A percentile compares a stretch with the other conserved stretches of the same genome.
Evolutionary conservation across 2,113 vertebrate genomes (phyloP).

Genomic region (Tragelaphus imberbis): DNA sequence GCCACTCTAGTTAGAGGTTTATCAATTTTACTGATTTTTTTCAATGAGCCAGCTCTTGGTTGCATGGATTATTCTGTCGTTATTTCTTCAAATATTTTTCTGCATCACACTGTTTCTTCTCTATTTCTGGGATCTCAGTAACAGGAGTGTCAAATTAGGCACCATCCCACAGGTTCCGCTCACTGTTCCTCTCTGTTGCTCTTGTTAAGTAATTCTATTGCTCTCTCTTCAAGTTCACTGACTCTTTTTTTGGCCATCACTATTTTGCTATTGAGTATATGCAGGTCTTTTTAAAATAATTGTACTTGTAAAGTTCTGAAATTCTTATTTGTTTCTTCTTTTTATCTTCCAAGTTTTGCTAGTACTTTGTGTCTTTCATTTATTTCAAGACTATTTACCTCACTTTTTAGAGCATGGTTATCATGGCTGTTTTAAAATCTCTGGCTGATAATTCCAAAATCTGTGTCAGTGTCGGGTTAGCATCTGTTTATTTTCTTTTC

Average conservation of each 20-base stretch:
- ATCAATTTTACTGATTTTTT: background rate
- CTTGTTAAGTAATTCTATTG: background rate
- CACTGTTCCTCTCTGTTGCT: background rate
- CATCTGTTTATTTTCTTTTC: background rate
- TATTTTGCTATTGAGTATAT: background rate
- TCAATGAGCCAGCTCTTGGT: background rate
- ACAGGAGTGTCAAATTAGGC: background rate
- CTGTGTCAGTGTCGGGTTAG: background rate
- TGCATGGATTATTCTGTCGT: background rate
- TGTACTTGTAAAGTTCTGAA: background rate
- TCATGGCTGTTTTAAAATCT: background rate
- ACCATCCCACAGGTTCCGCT: background rate
- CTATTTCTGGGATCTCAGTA: background rate
- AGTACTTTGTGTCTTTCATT: background rate
- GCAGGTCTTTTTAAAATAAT: background rate
- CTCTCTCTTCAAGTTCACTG: background rate
- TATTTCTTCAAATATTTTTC: background rate
- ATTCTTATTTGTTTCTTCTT: background rate
- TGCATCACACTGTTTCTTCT: background rate
- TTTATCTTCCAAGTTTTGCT: background rate
- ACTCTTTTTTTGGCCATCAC: background rate
- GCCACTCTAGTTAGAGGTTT: background rate
- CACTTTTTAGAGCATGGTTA: background rate
- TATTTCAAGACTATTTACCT: background rate
- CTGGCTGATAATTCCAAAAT: background rate